Conservation (phyloP, 2,113 vertebrate genomes). For the Rhabdornis inornatus region DNA sequence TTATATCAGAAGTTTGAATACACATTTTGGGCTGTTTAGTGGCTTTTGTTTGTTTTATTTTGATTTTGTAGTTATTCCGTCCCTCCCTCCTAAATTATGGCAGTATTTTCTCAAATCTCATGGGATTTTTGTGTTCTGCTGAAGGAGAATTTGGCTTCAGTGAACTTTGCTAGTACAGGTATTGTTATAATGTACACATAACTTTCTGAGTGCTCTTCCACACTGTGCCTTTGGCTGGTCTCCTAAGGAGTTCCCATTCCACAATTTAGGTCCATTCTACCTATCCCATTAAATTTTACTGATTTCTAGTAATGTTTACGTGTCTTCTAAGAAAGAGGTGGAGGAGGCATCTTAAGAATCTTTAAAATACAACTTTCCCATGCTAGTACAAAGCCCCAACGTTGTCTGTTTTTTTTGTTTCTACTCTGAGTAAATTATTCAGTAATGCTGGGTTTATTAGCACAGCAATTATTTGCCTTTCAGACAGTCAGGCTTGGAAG, state of each 20-base stretch:
- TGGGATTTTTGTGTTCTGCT: background rate
- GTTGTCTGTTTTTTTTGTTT: background rate
- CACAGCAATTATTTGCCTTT: background rate
- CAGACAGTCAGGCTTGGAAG: background rate
- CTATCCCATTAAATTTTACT: background rate
- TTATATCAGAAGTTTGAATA: background rate
- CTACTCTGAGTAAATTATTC: background rate
- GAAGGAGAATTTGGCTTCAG: background rate
- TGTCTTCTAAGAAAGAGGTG: background rate
- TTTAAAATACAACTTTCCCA: rapidly evolving
- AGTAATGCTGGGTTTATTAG: background rate
- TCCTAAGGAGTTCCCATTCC: background rate
- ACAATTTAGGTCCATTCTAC: background rate
- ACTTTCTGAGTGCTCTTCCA: background rate
- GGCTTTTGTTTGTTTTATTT: background rate
- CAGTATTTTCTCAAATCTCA: background rate
- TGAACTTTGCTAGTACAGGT: background rate
- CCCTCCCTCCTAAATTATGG: rapidly evolving
- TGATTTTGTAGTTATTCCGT: rapidly evolving
- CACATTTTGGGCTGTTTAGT: rapidly evolving
- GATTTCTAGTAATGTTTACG: background rate
- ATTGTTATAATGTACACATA: background rate
- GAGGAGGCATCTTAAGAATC: background rate
- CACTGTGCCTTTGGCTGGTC: background rate
- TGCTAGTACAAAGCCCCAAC: background rate